Conservation (phyloP, 2,888 invertebrate species). For the Phengaris arion region DNA sequence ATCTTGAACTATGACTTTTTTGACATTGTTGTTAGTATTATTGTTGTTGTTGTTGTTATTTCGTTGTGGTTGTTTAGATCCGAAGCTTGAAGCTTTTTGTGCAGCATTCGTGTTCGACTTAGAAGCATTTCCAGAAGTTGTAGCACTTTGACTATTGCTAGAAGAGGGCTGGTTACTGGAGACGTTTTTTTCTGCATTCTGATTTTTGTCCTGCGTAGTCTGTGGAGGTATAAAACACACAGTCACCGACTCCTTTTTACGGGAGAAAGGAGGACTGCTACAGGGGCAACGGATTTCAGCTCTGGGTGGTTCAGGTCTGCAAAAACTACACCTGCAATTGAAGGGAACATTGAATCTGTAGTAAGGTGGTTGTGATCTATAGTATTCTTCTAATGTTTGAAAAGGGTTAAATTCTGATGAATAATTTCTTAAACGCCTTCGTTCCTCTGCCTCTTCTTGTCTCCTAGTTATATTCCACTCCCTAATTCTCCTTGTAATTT, state of each 20-base stretch:
- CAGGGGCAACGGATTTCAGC: neutral
- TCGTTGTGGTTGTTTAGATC: conserved; percentile 29
- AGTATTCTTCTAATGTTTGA: neutral
- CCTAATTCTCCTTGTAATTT: no score
- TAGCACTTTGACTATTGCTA: neutral
- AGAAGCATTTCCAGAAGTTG: neutral
- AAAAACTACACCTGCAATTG: neutral
- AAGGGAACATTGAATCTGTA: neutral
- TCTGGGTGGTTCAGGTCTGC: neutral
- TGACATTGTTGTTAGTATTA: neutral
- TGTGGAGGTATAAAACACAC: neutral
- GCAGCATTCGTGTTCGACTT: neutral
- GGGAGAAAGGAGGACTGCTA: neutral
- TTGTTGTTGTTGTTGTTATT: conserved; percentile 29
- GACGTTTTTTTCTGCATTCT: neutral
- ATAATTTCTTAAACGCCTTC: neutral
- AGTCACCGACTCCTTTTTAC: neutral
- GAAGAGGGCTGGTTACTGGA: neutral
- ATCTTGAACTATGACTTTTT: conserved; percentile 11
- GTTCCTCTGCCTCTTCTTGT: neutral
- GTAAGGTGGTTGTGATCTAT: neutral
- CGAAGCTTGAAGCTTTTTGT: conserved; percentile 21
- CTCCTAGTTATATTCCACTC: neutral
- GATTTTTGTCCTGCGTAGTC: neutral
- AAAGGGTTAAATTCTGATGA: neutral